Evolutionary conservation across 2,797 vertebrate genomes (phyloP).

Genomic region (Neostethus bicornis): DNA sequence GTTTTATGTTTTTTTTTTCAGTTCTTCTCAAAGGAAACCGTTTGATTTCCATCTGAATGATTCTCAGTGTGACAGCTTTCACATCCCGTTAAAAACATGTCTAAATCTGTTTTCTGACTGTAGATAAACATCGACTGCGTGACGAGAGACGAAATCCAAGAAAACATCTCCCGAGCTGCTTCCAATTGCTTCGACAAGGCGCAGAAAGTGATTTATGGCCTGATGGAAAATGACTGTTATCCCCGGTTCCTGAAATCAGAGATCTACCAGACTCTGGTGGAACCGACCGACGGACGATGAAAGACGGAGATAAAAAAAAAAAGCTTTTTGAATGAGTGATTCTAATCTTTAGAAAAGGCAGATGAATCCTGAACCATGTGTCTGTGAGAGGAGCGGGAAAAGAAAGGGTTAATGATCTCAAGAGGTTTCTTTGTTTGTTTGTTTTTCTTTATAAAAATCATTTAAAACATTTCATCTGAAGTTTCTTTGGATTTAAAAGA

Average conservation of each 20-base stretch:
- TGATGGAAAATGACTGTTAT: conserved; percentile 91
- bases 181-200: conserved; percentile 86
- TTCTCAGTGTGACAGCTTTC: conserved; percentile 2
- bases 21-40: neutral
- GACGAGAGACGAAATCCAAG: conserved; percentile 82
- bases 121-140: conserved; percentile 91
- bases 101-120: conserved; percentile 46
- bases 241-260: conserved; percentile 89
- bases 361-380: conserved; percentile 29
- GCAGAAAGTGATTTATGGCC: conserved; percentile 81
- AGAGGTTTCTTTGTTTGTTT: no score
- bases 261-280: conserved; percentile 81
- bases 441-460: no score
- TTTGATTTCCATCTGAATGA: conserved; percentile 1
- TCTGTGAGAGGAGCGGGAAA: conserved; percentile 27
- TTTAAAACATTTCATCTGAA: no score
- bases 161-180: conserved; percentile 80
- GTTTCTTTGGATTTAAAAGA: no score
- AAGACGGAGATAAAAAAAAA: conserved; percentile 23
- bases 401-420: no score
- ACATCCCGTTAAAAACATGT: conserved; percentile 19
- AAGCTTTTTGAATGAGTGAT: conserved; percentile 37
- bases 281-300: conserved; percentile 79
- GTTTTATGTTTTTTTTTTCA: conserved; percentile 12
- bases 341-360: conserved; percentile 42